Evolutionary conservation across 2,797 vertebrate species (phyloP).

Genomic region (Phataginus tricuspis): DNA sequence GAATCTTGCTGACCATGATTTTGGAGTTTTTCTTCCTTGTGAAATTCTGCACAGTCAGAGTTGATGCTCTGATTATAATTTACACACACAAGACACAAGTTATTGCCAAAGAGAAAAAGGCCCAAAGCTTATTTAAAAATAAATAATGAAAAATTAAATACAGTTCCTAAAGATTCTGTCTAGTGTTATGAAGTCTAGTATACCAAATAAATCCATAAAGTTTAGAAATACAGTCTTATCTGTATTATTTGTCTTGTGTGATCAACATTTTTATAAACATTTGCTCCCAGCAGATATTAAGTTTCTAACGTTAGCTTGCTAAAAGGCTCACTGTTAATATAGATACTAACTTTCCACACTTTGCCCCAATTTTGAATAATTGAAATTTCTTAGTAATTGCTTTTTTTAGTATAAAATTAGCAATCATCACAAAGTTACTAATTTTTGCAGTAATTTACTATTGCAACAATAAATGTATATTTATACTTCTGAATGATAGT

Average conservation of each 20-base stretch:
- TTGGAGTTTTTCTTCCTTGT: neutral
- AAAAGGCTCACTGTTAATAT: neutral
- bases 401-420: neutral
- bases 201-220: neutral
- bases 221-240: neutral
- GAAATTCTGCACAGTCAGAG: neutral
- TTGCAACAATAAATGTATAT: neutral
- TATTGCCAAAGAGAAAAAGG: neutral
- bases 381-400: neutral
- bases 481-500: neutral
- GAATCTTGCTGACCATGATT: neutral
- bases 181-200: neutral
- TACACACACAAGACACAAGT: neutral
- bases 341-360: neutral
- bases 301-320: neutral
- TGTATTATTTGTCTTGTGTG: neutral
- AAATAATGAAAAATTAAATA: neutral
- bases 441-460: constrained; percentile 20
- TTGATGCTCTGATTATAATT: neutral
- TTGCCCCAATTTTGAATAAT: neutral
- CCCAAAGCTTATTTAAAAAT: neutral
- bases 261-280: neutral
- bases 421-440: neutral
- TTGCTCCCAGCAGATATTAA: neutral
- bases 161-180: neutral